Base-by-base conservation (phyloP, 2,113 vertebrate species). In the Halichoeres trimaculatus region DNA sequence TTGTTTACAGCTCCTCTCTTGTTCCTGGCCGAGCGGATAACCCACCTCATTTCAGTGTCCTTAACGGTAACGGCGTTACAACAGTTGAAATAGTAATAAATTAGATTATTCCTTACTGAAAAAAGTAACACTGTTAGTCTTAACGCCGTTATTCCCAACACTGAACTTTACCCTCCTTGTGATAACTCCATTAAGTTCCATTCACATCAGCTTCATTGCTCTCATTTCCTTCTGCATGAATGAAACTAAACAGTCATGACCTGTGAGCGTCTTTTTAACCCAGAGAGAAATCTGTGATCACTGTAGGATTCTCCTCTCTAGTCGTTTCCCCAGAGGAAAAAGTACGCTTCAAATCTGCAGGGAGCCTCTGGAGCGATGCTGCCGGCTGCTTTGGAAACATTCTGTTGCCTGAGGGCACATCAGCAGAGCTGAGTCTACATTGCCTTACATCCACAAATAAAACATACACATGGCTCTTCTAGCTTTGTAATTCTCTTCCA, bases 391-490 rank as follows among this genome's bases (percentile, higher is more conserved):
- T 52, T 48, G 50, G 55, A 35, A 66, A 58, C 35, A n/a, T 14
- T 23, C 10, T 78, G 10, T 76, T 70, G 62, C 72, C 74, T 10
- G n/a, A 81, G 76, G 74, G 64, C 70, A 68, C 75, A 48, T 61
- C 40, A 56, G 66, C 53, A 19, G 43, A 70, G 35, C 52, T 41
- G n/a, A 8, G 22, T 64, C 22, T 50, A 8, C 13, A 14, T 16
- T 63, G 35, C 35, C 54, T 54, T 43, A 22, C 22, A 67, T 23
- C 22, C 55, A 43, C 70, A 53, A 73, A 59, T 45, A 58, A 50
- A 24, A 38, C 35, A 30, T 7, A 20, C 43, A 34, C 30, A 56
- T 16, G 3, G 6, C 30, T 30, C 6, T 30, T 30, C 6, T 30
- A 26, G 14, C 43, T 36, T 68, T 68, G 20, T 20, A 30, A 35